These are phyloP conservation scores for Luffia ferchaultella DNA, from an alignment of 2,888 invertebrate species.

Conservation along the genomic window DNA sequence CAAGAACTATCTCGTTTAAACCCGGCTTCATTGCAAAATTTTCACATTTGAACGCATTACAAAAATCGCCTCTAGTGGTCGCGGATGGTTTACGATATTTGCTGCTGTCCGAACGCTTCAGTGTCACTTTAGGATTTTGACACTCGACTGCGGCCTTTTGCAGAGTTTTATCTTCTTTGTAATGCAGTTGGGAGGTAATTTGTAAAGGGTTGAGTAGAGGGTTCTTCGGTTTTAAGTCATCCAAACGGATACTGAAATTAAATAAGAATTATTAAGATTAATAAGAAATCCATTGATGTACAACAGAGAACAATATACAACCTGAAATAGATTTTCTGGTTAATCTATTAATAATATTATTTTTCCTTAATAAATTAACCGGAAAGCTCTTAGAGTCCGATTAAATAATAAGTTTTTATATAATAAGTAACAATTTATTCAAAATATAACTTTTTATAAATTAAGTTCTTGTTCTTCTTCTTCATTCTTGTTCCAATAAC, in stretches of 20 bases:
- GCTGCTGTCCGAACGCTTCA: conserved; percentile 76
- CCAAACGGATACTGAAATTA: conserved; percentile 58
- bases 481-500: no score
- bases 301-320: no score
- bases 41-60: conserved; percentile 60
- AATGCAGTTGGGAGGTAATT: conserved; percentile 76
- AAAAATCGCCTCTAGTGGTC: conserved; percentile 72
- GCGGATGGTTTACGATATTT: conserved; percentile 74
- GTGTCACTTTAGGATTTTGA: conserved; percentile 67
- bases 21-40: conserved; percentile 70
- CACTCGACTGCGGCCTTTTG: conserved; percentile 79
- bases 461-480: no score
- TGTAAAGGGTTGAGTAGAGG: conserved; percentile 67
- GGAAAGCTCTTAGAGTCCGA: no score
- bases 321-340: no score
- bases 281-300: no score
- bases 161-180: conserved; percentile 83
- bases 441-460: no score
- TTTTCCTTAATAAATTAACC: no score
- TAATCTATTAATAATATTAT: no score
- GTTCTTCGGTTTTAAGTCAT: conserved; percentile 70
- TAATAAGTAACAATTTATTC: no score
- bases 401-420: no score
- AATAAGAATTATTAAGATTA: no score
- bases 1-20: conserved; percentile 68